Evolutionary conservation across 2,113 vertebrate genomes (phyloP).

Genomic region (Pogona vitticeps): DNA sequence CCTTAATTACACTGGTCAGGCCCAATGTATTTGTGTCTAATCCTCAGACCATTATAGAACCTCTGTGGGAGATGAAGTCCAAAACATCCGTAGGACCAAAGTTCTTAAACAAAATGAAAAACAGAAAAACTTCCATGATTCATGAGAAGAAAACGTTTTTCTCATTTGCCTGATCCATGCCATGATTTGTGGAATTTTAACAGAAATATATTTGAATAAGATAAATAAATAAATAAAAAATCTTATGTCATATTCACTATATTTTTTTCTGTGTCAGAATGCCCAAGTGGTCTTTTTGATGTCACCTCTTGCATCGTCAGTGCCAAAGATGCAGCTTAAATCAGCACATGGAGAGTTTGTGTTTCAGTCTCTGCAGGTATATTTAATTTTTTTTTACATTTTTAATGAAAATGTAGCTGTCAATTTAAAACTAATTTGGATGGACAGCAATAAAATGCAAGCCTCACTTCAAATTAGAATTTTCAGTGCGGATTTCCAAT

Average conservation of each 20-base stretch:
- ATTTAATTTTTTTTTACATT: slow-evolving; percentile 78
- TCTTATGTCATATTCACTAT: no score
- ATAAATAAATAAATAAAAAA: slow-evolving; percentile 4
- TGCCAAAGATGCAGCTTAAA: slow-evolving; percentile 8
- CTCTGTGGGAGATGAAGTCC: background rate
- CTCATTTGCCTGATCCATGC: slow-evolving; percentile 43
- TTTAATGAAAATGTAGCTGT: slow-evolving; percentile 86
- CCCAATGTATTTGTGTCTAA: no score
- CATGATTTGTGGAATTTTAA: slow-evolving; percentile 43
- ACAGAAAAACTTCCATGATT: slow-evolving; percentile 39
- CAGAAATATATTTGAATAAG: slow-evolving; percentile 2
- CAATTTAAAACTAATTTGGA: slow-evolving; percentile 89
- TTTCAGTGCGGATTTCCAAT: slow-evolving; percentile 87
- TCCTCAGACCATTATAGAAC: no score
- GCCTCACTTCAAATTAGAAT: slow-evolving; percentile 88
- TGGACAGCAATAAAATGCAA: slow-evolving; percentile 87
- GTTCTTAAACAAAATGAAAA: slow-evolving; percentile 27
- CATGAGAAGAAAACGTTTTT: slow-evolving; percentile 16
- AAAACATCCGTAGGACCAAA: background rate
- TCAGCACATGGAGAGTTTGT: slow-evolving; percentile 36
- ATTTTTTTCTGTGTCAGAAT: background rate
- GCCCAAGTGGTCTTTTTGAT: slow-evolving; percentile 33
- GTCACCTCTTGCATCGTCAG: slow-evolving; percentile 37
- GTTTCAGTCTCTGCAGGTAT: slow-evolving; percentile 68
- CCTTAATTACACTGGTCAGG: background rate